Conservation (phyloP, 2,113 vertebrate genomes). For the Brienomyrus longianalis region DNA sequence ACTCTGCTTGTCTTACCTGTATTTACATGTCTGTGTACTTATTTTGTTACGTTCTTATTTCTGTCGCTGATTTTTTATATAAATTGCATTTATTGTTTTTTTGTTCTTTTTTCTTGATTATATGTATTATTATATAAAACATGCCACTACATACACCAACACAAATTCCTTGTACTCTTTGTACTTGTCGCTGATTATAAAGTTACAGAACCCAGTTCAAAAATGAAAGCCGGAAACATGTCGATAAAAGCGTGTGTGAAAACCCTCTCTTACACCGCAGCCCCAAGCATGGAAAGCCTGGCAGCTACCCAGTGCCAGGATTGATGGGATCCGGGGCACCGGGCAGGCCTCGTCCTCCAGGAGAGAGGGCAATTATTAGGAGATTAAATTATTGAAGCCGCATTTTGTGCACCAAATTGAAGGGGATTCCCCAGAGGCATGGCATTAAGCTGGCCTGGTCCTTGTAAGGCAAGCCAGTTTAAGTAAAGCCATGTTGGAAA, state of each 20-base stretch:
- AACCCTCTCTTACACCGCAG: background rate
- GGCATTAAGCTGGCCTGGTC: background rate
- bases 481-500: background rate
- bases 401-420: background rate
- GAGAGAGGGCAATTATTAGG: background rate
- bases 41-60: background rate
- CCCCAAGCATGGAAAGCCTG: background rate
- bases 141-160: background rate
- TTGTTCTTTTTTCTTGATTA: background rate
- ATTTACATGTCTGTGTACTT: background rate
- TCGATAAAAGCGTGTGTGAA: background rate
- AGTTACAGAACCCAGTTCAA: background rate
- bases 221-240: background rate
- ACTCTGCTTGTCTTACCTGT: background rate
- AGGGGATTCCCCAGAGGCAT: background rate
- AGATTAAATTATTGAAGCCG: background rate
- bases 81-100: background rate
- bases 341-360: background rate
- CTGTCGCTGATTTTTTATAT: background rate
- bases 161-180: background rate
- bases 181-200: background rate
- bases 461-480: background rate
- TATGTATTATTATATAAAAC: background rate
- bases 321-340: background rate
- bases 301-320: background rate